Evolutionary conservation across 2,888 invertebrate species (phyloP).

Genomic region (Mellilla xanthometata): DNA sequence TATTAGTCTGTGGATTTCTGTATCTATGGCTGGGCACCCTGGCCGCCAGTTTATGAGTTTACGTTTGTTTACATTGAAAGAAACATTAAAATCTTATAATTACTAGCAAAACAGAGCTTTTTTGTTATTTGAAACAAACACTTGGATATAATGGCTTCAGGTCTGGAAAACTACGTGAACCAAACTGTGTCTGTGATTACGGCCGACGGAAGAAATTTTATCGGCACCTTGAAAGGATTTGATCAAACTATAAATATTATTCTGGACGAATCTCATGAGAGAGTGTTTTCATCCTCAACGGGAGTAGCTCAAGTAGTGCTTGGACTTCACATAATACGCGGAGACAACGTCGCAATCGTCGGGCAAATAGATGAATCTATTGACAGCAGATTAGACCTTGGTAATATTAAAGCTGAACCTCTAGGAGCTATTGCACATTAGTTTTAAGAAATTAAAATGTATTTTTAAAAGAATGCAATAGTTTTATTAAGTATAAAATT

Average conservation of each 20-base stretch:
- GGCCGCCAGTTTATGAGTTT: too few species aligned
- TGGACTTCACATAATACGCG: constrained; percentile 98
- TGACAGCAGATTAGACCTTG: constrained; percentile 90
- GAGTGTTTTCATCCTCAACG: constrained; percentile 96
- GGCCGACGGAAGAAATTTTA: constrained; percentile 97
- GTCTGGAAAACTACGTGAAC: constrained; percentile 93
- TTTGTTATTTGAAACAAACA: too few species aligned
- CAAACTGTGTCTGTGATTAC: constrained; percentile 97
- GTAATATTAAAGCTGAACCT: constrained; percentile 92
- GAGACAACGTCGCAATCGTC: constrained; percentile 97
- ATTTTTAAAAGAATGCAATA: constrained; percentile 26
- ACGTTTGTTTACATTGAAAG: too few species aligned
- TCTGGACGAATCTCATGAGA: constrained; percentile 98
- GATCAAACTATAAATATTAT: constrained; percentile 99
- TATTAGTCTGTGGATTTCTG: too few species aligned
- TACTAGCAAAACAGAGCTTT: too few species aligned
- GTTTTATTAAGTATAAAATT: background rate
- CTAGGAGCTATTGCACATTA: constrained; percentile 91
- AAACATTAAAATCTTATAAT: too few species aligned
- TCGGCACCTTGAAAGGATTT: constrained; percentile 98
- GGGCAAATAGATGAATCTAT: constrained; percentile 93
- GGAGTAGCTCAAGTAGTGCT: constrained; percentile 95
- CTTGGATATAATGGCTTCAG: constrained; percentile 87
- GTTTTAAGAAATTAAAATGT: constrained; percentile 52
- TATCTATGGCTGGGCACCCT: too few species aligned